These are phyloP conservation scores for Oxycera nigricornis DNA, from an alignment of 2,888 invertebrate genomes.

Conservation along the genomic window DNA sequence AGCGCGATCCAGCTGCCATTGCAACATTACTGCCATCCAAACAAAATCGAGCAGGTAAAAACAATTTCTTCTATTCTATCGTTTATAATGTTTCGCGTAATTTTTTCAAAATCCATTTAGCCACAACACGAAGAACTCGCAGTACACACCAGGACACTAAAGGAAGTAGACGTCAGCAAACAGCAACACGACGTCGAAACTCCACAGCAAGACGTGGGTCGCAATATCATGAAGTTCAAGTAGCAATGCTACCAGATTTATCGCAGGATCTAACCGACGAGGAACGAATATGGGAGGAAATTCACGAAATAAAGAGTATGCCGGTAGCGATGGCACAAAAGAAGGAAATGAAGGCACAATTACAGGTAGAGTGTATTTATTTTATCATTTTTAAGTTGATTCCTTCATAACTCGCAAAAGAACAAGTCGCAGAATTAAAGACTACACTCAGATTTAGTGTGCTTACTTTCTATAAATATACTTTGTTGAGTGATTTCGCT, in stretches of 20 bases:
- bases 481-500: too few species aligned
- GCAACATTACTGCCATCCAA: slow-evolving; percentile 81
- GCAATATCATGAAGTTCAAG: slow-evolving; percentile 70
- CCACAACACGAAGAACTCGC: slow-evolving; percentile 68
- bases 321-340: slow-evolving; percentile 85
- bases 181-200: slow-evolving; percentile 64
- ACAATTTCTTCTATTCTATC: slow-evolving; percentile 1
- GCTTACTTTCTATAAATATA: too few species aligned
- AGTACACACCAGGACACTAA: slow-evolving; percentile 69
- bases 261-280: slow-evolving; percentile 76
- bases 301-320: slow-evolving; percentile 84
- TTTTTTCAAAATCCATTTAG: too few species aligned
- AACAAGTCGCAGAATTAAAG: too few species aligned
- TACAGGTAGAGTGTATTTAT: slow-evolving; percentile 80
- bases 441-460: too few species aligned
- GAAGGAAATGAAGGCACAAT: slow-evolving; percentile 76
- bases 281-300: slow-evolving; percentile 83
- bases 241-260: slow-evolving; percentile 83
- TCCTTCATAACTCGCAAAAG: too few species aligned
- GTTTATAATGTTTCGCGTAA: too few species aligned
- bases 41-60: slow-evolving; percentile 74
- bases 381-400: too few species aligned
- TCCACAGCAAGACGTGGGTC: slow-evolving; percentile 64
- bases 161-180: slow-evolving; percentile 69
- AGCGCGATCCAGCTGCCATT: slow-evolving; percentile 76